A percentile compares a stretch with the other conserved stretches of the same genome.
Evolutionary conservation across 2,113 vertebrate genomes (phyloP).

Genomic region (Corvus hawaiiensis): DNA sequence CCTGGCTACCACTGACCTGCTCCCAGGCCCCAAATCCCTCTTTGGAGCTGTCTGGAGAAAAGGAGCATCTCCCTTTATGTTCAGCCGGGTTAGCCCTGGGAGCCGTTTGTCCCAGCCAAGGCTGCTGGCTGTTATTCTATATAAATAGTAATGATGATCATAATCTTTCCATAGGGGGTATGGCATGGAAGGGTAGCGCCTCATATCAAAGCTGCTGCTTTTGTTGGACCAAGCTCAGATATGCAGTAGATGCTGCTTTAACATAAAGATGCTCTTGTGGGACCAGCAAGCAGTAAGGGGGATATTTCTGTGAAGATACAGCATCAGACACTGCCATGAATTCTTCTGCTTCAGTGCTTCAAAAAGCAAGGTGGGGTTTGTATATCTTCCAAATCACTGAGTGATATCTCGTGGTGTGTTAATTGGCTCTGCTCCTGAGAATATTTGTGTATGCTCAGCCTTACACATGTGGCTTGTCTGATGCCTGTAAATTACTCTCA

Average conservation of each 20-base stretch:
- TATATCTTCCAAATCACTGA: slow-evolving; percentile 17
- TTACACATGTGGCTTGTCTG: slow-evolving; percentile 47
- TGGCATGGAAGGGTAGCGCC: neutral
- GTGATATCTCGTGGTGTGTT: slow-evolving; percentile 26
- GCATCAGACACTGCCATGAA: neutral
- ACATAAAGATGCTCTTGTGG: neutral
- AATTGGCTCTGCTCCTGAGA: slow-evolving; percentile 50
- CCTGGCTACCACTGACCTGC: neutral
- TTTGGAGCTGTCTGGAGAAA: slow-evolving; percentile 12
- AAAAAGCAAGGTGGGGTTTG: neutral
- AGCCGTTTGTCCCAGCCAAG: neutral
- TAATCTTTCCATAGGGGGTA: neutral
- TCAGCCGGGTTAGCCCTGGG: neutral
- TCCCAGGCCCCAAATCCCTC: neutral
- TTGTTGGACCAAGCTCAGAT: neutral
- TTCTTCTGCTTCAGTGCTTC: slow-evolving; percentile 19
- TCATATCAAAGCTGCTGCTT: neutral
- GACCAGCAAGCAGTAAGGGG: neutral
- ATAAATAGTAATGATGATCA: slow-evolving; percentile 7
- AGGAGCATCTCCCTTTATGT: neutral
- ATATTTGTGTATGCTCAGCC: slow-evolving; percentile 24
- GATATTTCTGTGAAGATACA: neutral
- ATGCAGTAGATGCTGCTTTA: neutral
- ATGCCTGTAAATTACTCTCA: slow-evolving; percentile 31
- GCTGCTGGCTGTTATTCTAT: neutral